Percentiles rank a stretch among this genome's conserved stretches.
Conservation (phyloP, 2,797 vertebrate species). For the Phylloscopus collybita region DNA sequence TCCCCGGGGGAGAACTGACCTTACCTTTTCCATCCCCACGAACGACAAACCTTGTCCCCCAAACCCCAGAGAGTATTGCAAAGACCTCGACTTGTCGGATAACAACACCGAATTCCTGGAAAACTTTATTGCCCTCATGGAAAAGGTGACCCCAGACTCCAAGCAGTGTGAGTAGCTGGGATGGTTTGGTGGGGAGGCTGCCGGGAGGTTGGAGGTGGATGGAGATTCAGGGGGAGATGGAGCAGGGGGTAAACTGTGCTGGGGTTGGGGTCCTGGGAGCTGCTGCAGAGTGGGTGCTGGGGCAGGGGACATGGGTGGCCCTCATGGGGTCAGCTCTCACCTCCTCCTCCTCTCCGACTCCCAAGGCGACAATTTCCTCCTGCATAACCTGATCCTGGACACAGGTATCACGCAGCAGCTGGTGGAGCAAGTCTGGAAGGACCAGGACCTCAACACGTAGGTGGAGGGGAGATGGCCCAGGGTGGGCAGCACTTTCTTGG, state of each 20-base stretch:
- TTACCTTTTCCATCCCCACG: conserved; percentile 63
- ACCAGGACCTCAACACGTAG: conserved; percentile 96
- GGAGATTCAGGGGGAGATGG: neutral
- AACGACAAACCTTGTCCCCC: conserved; percentile 66
- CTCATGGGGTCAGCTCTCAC: neutral
- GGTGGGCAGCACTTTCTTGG: neutral
- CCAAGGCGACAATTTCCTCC: conserved; percentile 92
- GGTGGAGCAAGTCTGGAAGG: conserved; percentile 95
- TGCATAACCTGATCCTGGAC: conserved; percentile 98
- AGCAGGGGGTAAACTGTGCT: neutral
- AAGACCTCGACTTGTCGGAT: conserved; percentile 94
- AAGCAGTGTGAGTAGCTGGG: conserved; percentile 91
- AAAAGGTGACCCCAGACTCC: conserved; percentile 98
- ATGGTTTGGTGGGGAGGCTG: neutral
- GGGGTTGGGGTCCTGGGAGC: neutral
- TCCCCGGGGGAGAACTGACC: conserved; percentile 44
- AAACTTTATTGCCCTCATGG: conserved; percentile 98
- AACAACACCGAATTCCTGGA: conserved; percentile 99
- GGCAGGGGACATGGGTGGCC: neutral
- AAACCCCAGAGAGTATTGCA: conserved; percentile 95
- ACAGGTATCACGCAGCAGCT: conserved; percentile 95
- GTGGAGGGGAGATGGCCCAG: conserved; percentile 45
- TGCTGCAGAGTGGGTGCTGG: neutral
- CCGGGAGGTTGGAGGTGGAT: accelerated
- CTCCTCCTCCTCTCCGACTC: neutral